Conservation (phyloP, 2,888 invertebrate species). For the Pterostichus niger region DNA sequence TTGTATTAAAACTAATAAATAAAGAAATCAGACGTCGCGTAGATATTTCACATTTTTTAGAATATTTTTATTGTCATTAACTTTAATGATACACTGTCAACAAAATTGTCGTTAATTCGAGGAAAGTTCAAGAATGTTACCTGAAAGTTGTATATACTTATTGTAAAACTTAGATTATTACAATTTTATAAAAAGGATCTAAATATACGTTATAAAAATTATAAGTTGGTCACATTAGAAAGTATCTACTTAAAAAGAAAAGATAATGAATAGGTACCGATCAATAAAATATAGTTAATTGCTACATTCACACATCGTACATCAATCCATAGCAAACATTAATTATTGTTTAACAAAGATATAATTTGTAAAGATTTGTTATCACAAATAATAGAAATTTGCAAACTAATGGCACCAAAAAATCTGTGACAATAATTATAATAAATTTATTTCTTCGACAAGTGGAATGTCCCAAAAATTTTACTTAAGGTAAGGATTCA, state of each 20-base stretch:
- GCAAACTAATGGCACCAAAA: neutral
- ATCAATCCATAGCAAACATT: conserved; percentile 1
- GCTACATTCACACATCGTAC: conserved; percentile 27
- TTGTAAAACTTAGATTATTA: neutral
- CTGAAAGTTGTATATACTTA: neutral
- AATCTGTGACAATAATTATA: neutral
- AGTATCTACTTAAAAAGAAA: conserved; percentile 43
- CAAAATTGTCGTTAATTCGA: neutral
- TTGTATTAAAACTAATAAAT: neutral
- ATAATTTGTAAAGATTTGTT: conserved; percentile 23
- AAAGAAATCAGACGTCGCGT: neutral
- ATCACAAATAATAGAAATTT: neutral
- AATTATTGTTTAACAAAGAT: conserved; percentile 26
- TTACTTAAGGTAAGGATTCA: neutral
- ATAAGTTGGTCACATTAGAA: conserved; percentile 59
- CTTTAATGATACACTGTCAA: neutral
- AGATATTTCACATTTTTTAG: neutral
- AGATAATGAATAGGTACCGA: conserved; percentile 26
- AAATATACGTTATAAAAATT: neutral
- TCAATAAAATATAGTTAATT: conserved; percentile 47
- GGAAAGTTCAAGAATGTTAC: conserved; percentile 1
- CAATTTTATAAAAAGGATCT: conserved; percentile 20
- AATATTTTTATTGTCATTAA: neutral
- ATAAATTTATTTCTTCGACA: no score
- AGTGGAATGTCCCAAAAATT: neutral